Evolutionary conservation across 2,113 vertebrate genomes (phyloP), one percentile per base, ranked within the genome.

Genomic region (Narcine bancroftii): DNA sequence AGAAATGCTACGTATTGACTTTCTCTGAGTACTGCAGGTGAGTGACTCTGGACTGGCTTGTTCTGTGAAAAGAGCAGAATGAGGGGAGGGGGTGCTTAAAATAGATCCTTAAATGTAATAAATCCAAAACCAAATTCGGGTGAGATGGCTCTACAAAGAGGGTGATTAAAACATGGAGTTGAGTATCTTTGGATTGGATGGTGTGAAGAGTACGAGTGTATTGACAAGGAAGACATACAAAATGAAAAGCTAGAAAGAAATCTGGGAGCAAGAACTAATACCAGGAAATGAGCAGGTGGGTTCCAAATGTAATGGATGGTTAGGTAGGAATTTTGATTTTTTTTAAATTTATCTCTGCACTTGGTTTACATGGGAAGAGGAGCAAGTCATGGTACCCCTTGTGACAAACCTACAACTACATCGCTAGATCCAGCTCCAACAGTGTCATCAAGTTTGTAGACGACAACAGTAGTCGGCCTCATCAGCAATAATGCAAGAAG

Each of bases 21-120:
- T 96, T 99, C 95, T 97, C 98, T 92, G 98, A 99, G 96, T 99
- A 99, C 97, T 99, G 99, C 97, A 98, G 99, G 99, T 99, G 96
- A 95, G 96, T 95, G 93, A 93, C 63, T 56, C 3, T 66, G 65
- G 79, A 19, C 53, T 87, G 56, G 60, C 73, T 6, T 24, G 77
- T 47, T 69, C 24, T 89, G 19, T 66, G 39, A 42, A 47, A 36
- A 92, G 33, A 10, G 9, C 6, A 24, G 33, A 13, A 29, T 2
- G 45, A 39, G 36, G 26, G 33, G 19, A 47, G 21, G 26, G 26
- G 66, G 66, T 69, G 5, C 66, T 69, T 24, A 69, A 33, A 60
- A 15, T n/a, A 21, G 15, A 60, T 33, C 26, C 53, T 36, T 87
- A 7, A 60, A 36, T 39, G n/a, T 63, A 87, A 36, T 87, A 36